Percentiles rank a stretch among this genome's conserved stretches.
phyloP scores from a whole-genome alignment of 1,140 invertebrate species.

The Wiebesia pumilae region DNA sequence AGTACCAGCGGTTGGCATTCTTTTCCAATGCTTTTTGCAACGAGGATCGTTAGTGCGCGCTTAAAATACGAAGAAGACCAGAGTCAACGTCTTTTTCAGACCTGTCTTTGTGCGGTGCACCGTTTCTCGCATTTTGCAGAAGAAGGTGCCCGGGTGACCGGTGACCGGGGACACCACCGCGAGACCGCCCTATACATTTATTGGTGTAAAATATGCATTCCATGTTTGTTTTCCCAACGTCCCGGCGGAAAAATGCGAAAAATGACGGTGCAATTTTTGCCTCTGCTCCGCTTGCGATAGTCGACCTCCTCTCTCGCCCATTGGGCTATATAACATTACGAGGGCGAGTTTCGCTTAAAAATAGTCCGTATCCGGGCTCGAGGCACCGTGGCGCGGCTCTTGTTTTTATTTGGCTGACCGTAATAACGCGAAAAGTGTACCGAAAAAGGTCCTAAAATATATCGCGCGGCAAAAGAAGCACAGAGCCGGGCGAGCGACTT shows the following conservation, averaged over 20 bases:
- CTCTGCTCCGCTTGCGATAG: not conserved
- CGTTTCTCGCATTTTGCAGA: constrained; percentile 1
- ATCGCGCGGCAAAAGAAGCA: constrained; percentile 38
- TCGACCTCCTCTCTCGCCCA: not conserved
- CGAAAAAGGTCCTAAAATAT: constrained; percentile 66
- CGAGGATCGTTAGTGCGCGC: constrained; percentile 28
- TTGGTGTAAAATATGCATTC: constrained; percentile 47
- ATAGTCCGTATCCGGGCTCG: constrained; percentile 54
- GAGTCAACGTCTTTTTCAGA: not conserved
- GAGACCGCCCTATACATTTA: constrained; percentile 24
- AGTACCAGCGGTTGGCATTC: constrained; percentile 48
- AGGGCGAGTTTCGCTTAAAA: constrained; percentile 64
- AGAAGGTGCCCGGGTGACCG: not conserved
- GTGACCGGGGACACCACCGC: too few relatives aligned
- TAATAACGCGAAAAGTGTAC: constrained; percentile 71
- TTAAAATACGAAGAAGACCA: constrained; percentile 20
- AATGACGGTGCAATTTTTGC: constrained; percentile 8
- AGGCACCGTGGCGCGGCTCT: constrained; percentile 18
- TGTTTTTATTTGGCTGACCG: constrained; percentile 71
- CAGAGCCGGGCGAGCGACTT: constrained; percentile 45
- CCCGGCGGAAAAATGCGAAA: not conserved
- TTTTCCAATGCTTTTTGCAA: constrained; percentile 11
- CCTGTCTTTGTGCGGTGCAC: not conserved
- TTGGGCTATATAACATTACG: constrained; percentile 66
- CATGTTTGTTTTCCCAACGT: constrained; percentile 13